Base-by-base conservation (phyloP, 2,888 invertebrate species). In the Agriopis aurantiaria region DNA sequence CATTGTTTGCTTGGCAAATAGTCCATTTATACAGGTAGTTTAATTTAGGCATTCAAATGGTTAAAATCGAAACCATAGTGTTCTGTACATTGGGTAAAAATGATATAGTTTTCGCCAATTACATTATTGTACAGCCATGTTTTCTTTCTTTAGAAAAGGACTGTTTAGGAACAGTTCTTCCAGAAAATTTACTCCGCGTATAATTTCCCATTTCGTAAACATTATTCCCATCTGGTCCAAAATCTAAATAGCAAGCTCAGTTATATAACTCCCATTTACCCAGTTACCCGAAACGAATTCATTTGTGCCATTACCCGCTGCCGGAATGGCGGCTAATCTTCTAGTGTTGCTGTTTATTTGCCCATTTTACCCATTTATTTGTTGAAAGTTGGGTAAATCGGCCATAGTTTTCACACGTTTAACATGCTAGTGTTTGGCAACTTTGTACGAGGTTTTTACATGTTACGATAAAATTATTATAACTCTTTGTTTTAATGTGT, bases 351-450 rank as follows among this genome's bases (percentile, higher is more conserved):
- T 71, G 68, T 71, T 71, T 71, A 71, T 68, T 71, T 72, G 43
- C 63, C 63, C 72, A 63, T 72, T 69, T 75, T 63, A 75, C 69
- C 69, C 75, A 73, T 75, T 74, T 76, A 76, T 76, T 74, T 71
- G 75, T 73, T 74, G 73, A 73, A 74, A 77, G 71, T 74, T 66
- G 74, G 74, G 71, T 75, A 75, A 77, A 77, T 77, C 75, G 77
- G 72, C 60, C 77, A 77, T 77, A 77, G 75, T 77, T 77, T 77
- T 77, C 77, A 75, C 75, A 73, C 77, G 74, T 73, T 77, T 77
- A 77, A 77, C 77, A 73, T 77, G 71, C 71, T 68, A 69, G 70
- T 72, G 74, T 73, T 71, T 72, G 71, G 71, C 68, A 74, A 75
- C 69, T 75, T 76, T 66, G 76, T 65, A n/a, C 1, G 33, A 51